phyloP scores from a whole-genome alignment of 2,888 invertebrate species.

The Drosophila prostipennis region DNA sequence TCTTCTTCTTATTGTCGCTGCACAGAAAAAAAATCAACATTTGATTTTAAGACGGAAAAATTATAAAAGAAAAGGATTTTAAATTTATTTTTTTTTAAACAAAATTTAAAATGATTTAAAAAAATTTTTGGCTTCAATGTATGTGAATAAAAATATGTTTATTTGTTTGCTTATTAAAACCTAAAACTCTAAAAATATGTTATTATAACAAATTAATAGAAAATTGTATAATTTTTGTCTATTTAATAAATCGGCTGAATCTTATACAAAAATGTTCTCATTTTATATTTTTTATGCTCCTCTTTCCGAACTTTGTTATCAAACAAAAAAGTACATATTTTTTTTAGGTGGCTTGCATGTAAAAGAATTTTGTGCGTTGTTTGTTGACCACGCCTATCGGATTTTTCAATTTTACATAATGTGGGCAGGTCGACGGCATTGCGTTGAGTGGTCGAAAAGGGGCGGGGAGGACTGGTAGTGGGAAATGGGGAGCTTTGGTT shows the following conservation, averaged over 20 bases:
- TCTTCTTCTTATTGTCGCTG: constrained; percentile 27
- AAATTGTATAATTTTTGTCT: too few relatives aligned
- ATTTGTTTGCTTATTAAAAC: too few relatives aligned
- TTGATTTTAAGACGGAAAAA: background rate
- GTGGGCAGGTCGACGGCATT: constrained; percentile 44
- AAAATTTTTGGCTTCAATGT: too few relatives aligned
- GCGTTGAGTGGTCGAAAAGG: constrained; percentile 1
- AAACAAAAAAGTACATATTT: constrained; percentile 27
- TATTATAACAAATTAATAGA: too few relatives aligned
- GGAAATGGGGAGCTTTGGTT: constrained; percentile 65
- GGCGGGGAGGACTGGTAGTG: constrained; percentile 17
- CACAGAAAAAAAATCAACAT: constrained; percentile 3
- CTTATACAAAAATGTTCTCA: background rate
- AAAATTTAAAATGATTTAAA: too few relatives aligned
- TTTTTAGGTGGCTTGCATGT: constrained; percentile 43
- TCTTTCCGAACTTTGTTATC: background rate
- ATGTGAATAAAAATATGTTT: too few relatives aligned
- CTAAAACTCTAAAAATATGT: too few relatives aligned
- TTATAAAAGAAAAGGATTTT: too few relatives aligned
- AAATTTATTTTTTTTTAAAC: too few relatives aligned
- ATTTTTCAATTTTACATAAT: constrained; percentile 66
- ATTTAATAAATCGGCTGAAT: too few relatives aligned
- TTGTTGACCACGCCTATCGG: constrained; percentile 55
- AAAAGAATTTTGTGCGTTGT: constrained; percentile 53
- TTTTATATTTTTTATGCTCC: background rate